phyloP scores from a whole-genome alignment of 2,888 invertebrate species.

The Chymomyza caudatula region DNA sequence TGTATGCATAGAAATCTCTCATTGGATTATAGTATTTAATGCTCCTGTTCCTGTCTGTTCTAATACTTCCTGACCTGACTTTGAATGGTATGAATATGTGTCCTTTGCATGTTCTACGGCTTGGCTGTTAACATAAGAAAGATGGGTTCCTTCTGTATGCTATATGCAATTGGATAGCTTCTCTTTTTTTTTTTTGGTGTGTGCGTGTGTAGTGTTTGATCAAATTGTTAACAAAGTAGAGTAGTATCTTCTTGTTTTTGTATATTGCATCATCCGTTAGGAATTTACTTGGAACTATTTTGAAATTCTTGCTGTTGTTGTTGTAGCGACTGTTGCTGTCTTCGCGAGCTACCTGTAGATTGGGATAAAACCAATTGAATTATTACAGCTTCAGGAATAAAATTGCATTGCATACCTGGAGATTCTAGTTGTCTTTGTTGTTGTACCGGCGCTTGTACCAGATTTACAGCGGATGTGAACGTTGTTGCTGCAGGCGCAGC shows the following conservation, averaged over 20 bases:
- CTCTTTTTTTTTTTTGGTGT: no score
- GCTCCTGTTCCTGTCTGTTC: no score
- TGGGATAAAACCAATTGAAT: background rate
- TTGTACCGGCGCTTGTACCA: background rate
- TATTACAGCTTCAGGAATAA: background rate
- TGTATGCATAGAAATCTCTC: background rate
- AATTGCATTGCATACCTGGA: background rate
- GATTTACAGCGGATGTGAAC: background rate
- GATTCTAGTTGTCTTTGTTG: background rate
- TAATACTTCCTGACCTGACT: no score
- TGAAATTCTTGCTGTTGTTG: background rate
- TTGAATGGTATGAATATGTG: no score
- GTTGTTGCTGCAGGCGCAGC: conserved; percentile 5
- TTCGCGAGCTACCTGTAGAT: background rate
- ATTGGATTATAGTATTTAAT: no score
- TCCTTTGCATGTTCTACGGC: no score
- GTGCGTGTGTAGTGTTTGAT: background rate
- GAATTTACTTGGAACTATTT: background rate
- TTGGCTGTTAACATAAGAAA: background rate
- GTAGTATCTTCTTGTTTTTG: no score
- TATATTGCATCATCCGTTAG: no score
- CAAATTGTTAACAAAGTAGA: background rate
- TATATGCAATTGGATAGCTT: no score
- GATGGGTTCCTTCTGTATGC: background rate
- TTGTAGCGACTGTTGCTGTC: background rate